These are phyloP conservation scores for Folsomia manolachei DNA, from an alignment of 2,888 invertebrate species.

Conservation along the genomic window DNA sequence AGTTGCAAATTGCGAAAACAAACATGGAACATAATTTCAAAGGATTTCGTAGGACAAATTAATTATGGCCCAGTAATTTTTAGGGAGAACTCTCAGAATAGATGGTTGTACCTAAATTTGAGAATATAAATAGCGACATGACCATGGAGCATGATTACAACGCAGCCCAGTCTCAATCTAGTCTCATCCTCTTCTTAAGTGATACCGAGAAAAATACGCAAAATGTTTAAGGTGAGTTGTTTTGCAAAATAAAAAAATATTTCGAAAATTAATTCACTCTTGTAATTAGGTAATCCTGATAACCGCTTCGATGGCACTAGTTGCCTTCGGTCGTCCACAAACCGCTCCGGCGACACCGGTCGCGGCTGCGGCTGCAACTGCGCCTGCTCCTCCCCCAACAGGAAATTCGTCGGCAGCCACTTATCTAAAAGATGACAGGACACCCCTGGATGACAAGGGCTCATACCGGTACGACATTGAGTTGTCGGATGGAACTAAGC, in stretches of 20 bases:
- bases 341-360: neutral
- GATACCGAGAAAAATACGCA: neutral
- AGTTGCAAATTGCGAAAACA: conserved; percentile 8
- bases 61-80: neutral
- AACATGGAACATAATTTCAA: neutral
- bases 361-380: neutral
- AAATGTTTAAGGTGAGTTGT: conserved; percentile 1
- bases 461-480: conserved; percentile 41
- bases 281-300: neutral
- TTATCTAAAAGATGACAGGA: conserved; percentile 30
- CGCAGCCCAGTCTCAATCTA: neutral
- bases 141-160: neutral
- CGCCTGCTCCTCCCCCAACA: neutral
- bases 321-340: conserved; percentile 14
- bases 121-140: neutral
- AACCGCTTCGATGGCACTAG: neutral
- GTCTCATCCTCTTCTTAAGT: neutral
- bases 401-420: conserved; percentile 15
- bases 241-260: no score
- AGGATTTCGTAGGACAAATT: neutral
- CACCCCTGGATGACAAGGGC: conserved; percentile 37
- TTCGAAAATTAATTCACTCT: neutral
- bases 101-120: no score
- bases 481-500: conserved; percentile 41
- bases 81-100: no score